Conservation (phyloP, 1,140 invertebrate species). For the Cyclargus thomasi region DNA sequence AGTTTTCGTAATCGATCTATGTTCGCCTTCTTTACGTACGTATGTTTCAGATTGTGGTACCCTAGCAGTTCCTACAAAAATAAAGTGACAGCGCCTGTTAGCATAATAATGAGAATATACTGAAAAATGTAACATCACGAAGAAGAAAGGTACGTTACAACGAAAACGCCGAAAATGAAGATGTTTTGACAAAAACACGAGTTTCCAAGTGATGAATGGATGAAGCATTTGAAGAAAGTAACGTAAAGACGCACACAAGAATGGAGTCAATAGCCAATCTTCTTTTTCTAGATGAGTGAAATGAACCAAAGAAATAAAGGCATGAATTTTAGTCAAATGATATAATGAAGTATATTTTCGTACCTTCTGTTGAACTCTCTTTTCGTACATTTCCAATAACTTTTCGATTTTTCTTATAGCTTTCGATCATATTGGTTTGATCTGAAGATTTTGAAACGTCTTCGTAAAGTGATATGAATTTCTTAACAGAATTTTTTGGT, state of each 20-base stretch:
- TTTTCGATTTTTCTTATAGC: constrained; percentile 29
- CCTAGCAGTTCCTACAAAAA: constrained; percentile 35
- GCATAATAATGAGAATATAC: neutral
- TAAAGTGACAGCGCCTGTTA: neutral
- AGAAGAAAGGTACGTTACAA: neutral
- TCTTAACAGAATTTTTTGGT: constrained; percentile 62
- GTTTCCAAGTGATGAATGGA: neutral
- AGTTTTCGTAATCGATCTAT: constrained; percentile 17
- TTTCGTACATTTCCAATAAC: neutral
- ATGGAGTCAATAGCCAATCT: neutral
- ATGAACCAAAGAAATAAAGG: neutral
- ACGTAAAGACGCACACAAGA: neutral
- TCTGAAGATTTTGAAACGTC: constrained; percentile 45
- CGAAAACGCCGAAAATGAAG: neutral
- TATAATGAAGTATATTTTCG: constrained; percentile 1
- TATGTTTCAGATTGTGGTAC: constrained; percentile 13
- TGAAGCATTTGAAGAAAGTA: neutral
- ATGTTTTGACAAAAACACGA: neutral
- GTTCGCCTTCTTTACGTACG: constrained; percentile 8
- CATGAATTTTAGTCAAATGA: constrained; percentile 10
- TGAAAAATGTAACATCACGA: neutral
- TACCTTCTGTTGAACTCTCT: constrained; percentile 16
- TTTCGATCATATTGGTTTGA: constrained; percentile 31
- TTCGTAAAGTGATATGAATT: constrained; percentile 61
- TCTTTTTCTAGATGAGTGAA: neutral